Conservation (phyloP, 92 coral and sea anemone genomes). For the Bergia sp. region DNA sequence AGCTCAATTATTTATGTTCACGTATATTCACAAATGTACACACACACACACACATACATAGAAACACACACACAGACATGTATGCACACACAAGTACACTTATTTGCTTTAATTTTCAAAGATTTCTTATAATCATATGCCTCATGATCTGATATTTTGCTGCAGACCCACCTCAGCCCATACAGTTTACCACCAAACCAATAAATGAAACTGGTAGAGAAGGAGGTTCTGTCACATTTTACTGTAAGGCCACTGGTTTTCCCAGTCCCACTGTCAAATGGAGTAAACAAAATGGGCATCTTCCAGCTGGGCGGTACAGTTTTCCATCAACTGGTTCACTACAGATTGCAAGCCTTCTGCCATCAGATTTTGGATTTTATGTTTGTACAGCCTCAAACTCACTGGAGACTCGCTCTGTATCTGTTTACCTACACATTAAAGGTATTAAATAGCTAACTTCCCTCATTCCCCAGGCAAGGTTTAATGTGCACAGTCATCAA, state of each 20-base stretch:
- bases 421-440: slow-evolving; percentile 67
- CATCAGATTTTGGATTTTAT: slow-evolving; percentile 78
- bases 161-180: slow-evolving; percentile 77
- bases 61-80: no score
- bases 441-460: slow-evolving; percentile 44
- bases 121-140: no score
- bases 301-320: slow-evolving; percentile 59
- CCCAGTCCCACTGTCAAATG: slow-evolving; percentile 79
- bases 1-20: no score
- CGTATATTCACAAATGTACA: no score
- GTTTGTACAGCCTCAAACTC: slow-evolving; percentile 77
- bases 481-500: no score
- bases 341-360: slow-evolving; percentile 58
- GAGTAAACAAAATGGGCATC: slow-evolving; percentile 57
- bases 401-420: slow-evolving; percentile 54
- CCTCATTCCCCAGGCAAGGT: no score
- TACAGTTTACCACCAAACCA: slow-evolving; percentile 70
- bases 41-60: no score
- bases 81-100: neutral
- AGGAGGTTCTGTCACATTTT: slow-evolving; percentile 71
- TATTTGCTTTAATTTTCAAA: neutral
- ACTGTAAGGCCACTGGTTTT: slow-evolving; percentile 77
- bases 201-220: slow-evolving; percentile 69
- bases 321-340: slow-evolving; percentile 87
- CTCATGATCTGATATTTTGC: neutral